These are phyloP conservation scores for Eupithecia exiguata DNA, from an alignment of 2,888 invertebrate genomes.

Conservation along the genomic window DNA sequence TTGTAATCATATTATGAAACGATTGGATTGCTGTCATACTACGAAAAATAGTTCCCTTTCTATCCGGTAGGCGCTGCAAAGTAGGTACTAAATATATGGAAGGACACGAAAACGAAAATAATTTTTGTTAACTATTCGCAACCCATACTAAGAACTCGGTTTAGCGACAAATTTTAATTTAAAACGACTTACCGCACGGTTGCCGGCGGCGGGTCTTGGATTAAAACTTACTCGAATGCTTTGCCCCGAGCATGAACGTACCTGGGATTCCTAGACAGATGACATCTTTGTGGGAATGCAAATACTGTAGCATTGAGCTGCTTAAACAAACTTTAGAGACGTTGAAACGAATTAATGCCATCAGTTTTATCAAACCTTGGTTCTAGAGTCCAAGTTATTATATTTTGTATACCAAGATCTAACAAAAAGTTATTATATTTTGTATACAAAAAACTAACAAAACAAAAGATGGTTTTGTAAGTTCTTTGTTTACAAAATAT, in stretches of 20 bases:
- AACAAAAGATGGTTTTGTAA: neutral
- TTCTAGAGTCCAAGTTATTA: neutral
- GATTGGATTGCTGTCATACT: too few species aligned
- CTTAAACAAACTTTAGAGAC: slow-evolving; percentile 6
- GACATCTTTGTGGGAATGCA: slow-evolving; percentile 3
- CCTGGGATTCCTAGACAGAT: slow-evolving; percentile 41
- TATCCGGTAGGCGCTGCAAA: neutral
- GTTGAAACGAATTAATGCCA: neutral
- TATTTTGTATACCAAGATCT: too few species aligned
- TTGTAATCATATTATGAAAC: neutral
- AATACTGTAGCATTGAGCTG: slow-evolving; percentile 27
- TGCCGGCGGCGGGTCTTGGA: slow-evolving; percentile 63
- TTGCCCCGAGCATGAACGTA: slow-evolving; percentile 49
- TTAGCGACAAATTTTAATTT: slow-evolving; percentile 72
- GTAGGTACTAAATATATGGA: neutral
- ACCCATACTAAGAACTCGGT: slow-evolving; percentile 31
- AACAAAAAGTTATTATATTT: too few species aligned
- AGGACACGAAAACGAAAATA: neutral
- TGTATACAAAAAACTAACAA: neutral
- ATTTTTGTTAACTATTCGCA: neutral
- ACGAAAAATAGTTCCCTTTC: too few species aligned
- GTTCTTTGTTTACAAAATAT: too few species aligned
- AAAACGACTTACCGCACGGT: slow-evolving; percentile 74
- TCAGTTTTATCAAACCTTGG: neutral
- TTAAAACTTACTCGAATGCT: slow-evolving; percentile 68